phyloP scores from a whole-genome alignment of 2,888 invertebrate genomes.

The Phymatocera aterrima region DNA sequence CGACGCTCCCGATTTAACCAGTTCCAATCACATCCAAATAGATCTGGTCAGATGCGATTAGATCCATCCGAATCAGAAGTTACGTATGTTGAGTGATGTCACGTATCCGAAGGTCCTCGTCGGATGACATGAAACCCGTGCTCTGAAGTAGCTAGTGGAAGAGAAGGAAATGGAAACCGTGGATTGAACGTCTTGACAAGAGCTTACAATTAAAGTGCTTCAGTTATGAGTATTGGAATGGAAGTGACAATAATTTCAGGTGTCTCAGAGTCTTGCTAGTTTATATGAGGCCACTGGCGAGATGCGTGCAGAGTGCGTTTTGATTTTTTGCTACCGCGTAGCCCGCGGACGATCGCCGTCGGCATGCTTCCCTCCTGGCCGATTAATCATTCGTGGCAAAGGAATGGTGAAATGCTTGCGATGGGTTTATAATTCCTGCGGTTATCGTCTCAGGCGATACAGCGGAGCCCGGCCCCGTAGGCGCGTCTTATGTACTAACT shows the following conservation, averaged over 20 bases:
- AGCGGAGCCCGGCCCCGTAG: conserved; percentile 28
- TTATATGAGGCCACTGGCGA: not conserved
- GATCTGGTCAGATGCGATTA: too few relatives aligned
- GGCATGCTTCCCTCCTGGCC: conserved; percentile 34
- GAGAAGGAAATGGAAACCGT: not conserved
- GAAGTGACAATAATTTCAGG: not conserved
- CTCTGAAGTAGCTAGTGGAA: not conserved
- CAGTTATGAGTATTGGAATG: not conserved
- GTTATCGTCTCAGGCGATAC: conserved; percentile 34
- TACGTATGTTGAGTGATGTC: too few relatives aligned
- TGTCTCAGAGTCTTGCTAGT: not conserved
- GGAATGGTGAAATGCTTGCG: conserved; percentile 42
- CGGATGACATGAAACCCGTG: too few relatives aligned
- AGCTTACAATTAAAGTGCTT: not conserved
- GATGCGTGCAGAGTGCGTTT: conserved; percentile 43
- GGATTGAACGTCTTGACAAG: not conserved
- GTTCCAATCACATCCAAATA: too few relatives aligned
- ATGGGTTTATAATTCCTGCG: conserved; percentile 49
- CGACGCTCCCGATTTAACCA: too few relatives aligned
- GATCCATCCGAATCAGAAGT: too few relatives aligned
- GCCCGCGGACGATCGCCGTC: not conserved
- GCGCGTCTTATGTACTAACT: conserved; percentile 47
- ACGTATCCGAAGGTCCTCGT: too few relatives aligned
- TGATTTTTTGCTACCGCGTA: conserved; percentile 42
- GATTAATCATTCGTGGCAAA: conserved; percentile 46